Base-by-base conservation (phyloP, 2,797 vertebrate genomes). In the Aplochiton taeniatus region DNA sequence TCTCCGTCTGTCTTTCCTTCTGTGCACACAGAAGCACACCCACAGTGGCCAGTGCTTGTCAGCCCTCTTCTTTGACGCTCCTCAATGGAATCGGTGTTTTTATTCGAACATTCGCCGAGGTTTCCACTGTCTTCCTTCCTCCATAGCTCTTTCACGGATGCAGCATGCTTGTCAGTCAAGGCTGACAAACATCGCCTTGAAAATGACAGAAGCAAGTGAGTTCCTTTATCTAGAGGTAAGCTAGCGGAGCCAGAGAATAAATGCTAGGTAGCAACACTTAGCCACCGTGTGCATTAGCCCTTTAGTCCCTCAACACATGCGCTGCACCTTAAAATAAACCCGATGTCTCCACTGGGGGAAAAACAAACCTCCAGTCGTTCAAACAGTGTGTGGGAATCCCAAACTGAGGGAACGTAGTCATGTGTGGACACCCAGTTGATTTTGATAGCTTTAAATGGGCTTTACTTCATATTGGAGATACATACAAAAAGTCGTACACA, bases 361-460 rank as follows among this genome's bases (percentile, higher is more conserved):
- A 72, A 76, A 76, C 87, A 88, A 90, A 91, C 87, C 80, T 91
- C 90, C 90, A 92, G 89, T 85, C 85, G 86, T 72, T 62, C 66
- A 14, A 16, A 73, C 43, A 11, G 13, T 41, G 55, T 19, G 43
- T 19, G 65, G 63, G 59, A 1, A 50, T 58, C 69, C 45, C 62
- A 7, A 72, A 67, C 49, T 66, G 16, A n/a, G 18, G 9, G 13
- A 63, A 41, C 41, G 47, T 65, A 70, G 18, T 19, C 57, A 48
- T 20, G 17, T 41, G 52, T 42, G 44, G 49, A 11, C 0, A n/a
- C 16, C 61, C 14, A 13, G 14, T 49, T 63, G 59, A 65, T 54
- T 47, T 54, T 18, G 17, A 44, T 20, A 49, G 20, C 51, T 58
- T 47, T 52, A 58, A 44, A 31, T 50, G 55, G 18, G 41, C 47